Percentiles rank a stretch among this genome's conserved stretches.
These are phyloP conservation scores for Promerops cafer DNA, from an alignment of 2,113 vertebrate genomes.

Conservation along the genomic window DNA sequence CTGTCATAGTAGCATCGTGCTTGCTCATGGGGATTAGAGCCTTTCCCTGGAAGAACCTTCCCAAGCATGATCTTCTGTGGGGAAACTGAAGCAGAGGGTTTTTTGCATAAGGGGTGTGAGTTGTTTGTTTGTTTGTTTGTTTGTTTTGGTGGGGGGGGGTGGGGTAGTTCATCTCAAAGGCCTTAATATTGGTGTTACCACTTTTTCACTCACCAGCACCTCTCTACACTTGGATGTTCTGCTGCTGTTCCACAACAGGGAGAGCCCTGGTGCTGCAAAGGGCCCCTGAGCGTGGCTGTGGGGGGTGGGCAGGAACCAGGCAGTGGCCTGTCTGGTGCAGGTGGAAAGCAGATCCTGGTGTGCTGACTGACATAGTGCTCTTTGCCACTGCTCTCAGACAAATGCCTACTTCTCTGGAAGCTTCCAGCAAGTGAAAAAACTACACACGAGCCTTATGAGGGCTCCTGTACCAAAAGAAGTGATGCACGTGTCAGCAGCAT, in stretches of 20 bases:
- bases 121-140: neutral
- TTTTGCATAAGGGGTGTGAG: neutral
- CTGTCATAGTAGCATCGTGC: rapidly evolving
- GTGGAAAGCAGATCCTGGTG: rapidly evolving
- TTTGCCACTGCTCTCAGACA: neutral
- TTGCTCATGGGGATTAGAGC: neutral
- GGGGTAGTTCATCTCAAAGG: neutral
- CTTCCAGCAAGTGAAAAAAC: neutral
- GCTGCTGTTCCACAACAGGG: neutral
- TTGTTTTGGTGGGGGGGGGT: rapidly evolving
- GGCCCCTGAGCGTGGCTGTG: no score
- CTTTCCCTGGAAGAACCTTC: neutral
- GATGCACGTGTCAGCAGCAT: rapidly evolving
- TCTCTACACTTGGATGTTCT: rapidly evolving
- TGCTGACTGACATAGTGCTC: neutral
- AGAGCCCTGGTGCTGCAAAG: neutral
- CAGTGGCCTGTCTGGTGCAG: rapidly evolving
- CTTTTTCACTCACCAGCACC: neutral
- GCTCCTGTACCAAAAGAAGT: neutral
- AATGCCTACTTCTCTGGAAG: neutral
- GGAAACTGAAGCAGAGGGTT: neutral
- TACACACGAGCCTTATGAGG: rapidly evolving
- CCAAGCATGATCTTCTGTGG: neutral
- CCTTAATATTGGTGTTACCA: neutral
- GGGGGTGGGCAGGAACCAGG: neutral